Evolutionary conservation across 2,113 vertebrate species (phyloP).

Genomic region (Climacteris rufus): DNA sequence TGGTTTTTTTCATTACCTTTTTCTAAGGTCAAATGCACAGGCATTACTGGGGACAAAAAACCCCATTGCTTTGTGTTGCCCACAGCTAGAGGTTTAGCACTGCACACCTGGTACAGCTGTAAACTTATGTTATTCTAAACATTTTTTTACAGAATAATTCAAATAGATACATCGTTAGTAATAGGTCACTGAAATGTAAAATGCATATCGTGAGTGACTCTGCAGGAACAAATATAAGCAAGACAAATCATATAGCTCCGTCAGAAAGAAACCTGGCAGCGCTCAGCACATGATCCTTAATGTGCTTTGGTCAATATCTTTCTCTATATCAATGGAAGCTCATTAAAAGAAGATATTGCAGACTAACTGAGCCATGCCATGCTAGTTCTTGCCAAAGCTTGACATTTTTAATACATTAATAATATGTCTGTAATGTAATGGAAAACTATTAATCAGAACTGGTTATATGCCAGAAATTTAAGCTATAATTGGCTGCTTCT

Average conservation of each 20-base stretch:
- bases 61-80: neutral
- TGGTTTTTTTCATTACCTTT: neutral
- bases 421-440: slow-evolving; percentile 84
- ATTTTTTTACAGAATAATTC: neutral
- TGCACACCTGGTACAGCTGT: neutral
- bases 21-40: neutral
- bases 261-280: slow-evolving; percentile 53
- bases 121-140: neutral
- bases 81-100: neutral
- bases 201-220: neutral
- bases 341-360: slow-evolving; percentile 79
- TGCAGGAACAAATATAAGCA: slow-evolving; percentile 31
- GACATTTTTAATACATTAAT: slow-evolving; percentile 87
- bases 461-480: slow-evolving; percentile 81
- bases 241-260: slow-evolving; percentile 13
- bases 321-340: slow-evolving; percentile 74
- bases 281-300: slow-evolving; percentile 69
- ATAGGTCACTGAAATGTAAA: neutral
- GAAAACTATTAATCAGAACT: slow-evolving; percentile 86
- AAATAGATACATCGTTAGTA: neutral
- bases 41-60: neutral
- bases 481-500: slow-evolving; percentile 85
- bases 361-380: slow-evolving; percentile 62
- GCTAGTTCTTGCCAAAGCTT: slow-evolving; percentile 73
- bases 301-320: slow-evolving; percentile 73